Base-by-base conservation (phyloP, 2,113 vertebrate genomes). In the Maccullochella peelii region DNA sequence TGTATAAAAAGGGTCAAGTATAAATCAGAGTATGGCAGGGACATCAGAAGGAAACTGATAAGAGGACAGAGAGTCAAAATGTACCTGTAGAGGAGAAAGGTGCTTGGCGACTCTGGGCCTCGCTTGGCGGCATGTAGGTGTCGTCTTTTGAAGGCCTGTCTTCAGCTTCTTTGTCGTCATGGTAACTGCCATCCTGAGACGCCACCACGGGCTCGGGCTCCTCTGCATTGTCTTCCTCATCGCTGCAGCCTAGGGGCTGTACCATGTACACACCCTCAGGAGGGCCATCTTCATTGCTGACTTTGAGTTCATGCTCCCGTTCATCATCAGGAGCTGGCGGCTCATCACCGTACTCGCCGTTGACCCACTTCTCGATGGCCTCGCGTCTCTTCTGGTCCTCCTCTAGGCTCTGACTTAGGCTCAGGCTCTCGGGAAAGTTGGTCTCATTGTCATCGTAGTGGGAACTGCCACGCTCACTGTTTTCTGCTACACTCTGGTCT, bases 321-420 rank as follows among this genome's bases (percentile, higher is more conserved):
- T 90, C 95, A 8, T 95, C 94, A 0, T 92, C 88, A 1, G 78
- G 88, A 1, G 88, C 90, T 0, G 91, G 93, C 0, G 95, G 95
- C 90, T 99, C 98, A 5, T 99, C 98, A 0, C 96, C 95, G 54
- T 99, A 99, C 86, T 99, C 98, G 65, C 98, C 98, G 0, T 99
- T 99, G 84, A 99, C 98, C 98, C 98, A 99, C 93, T 98, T 99
- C 91, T 99, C 98, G 2, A 99, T 99, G 95, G 98, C 98, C 8
- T 99, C 98, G 72, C 98, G 96, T 84, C 98, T 95, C 85, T 95
- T 94, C 93, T 98, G 98, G 96, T 99, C 98, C 86, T 99, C 98
- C 87, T 99, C 97, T 1, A 95, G 88, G 0, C 97, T 97, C 86
- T 97, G 96, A 68, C 92, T 95, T 0, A 94, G 92, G 86, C 91